Evolutionary conservation across 2,113 vertebrate species (phyloP).

Genomic region (Corythaixoides concolor): DNA sequence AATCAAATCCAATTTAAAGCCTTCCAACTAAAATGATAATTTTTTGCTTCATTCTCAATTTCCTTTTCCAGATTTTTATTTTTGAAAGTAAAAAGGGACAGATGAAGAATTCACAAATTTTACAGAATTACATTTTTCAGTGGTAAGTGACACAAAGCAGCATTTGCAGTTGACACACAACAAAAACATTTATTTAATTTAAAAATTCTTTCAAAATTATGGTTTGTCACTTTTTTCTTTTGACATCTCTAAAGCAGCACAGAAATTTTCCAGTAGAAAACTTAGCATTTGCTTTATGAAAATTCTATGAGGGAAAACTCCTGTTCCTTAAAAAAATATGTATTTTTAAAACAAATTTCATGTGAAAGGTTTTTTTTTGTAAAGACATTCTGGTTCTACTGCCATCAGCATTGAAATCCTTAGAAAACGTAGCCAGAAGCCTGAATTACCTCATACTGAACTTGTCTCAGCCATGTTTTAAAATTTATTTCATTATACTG

Average conservation of each 20-base stretch:
- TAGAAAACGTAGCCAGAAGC: not conserved
- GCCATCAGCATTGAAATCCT: not conserved
- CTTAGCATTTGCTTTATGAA: not conserved
- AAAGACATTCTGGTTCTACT: not conserved
- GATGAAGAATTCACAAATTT: not conserved
- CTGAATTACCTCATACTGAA: not conserved
- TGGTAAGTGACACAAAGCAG: not conserved
- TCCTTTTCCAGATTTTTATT: not conserved
- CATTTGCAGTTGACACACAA: not conserved
- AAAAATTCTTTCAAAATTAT: not conserved
- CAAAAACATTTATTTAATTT: not conserved
- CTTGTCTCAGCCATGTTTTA: not conserved
- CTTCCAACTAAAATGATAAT: not conserved
- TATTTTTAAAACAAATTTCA: not conserved
- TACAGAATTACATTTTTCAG: not conserved
- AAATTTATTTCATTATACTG: slow-evolving; percentile 6
- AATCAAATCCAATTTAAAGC: not conserved
- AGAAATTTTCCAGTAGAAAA: not conserved
- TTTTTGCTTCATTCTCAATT: not conserved
- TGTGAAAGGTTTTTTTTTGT: not conserved
- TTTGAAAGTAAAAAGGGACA: not conserved
- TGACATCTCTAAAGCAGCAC: not conserved
- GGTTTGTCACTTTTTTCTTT: not conserved
- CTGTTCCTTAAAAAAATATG: rapidly evolving
- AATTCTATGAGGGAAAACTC: not conserved